Base-by-base conservation (phyloP, 1,140 invertebrate genomes). In the Vanessa atalanta region DNA sequence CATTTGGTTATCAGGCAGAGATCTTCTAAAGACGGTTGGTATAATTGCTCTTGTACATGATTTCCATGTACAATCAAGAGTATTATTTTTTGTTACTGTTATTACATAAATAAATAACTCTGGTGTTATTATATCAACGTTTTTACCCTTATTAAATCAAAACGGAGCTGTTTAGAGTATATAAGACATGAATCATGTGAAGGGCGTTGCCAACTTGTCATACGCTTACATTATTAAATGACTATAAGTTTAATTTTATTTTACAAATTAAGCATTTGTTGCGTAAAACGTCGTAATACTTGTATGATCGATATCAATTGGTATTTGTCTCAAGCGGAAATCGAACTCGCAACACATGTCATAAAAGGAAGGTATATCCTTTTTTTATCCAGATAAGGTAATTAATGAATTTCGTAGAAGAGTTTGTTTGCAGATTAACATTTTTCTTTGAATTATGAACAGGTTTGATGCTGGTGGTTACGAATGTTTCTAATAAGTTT, bases 261-360 rank as follows among this genome's bases (percentile, higher is more conserved):
- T 65, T 47, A 23, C 43, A 65, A 48, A 26, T 65, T 14, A 47
- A 14, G 8, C 15, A 67, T 7, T 3, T 57, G 1, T 69, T 37
- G 66, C 66, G 37, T 47, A 69, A 69, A 43, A 23, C 20, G 48
- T n/a, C 26, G 53, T 60, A 69, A 60, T 69, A 69, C 66, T 2
- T 23, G 20, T 73, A 64, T 48, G 57, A 47, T 74, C 57, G 23
- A 74, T 69, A 51, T 15, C 16, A 63, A 57, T 63, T 55, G 47
- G 66, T 55, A 74, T 74, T 69, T 74, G 60, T 69, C 61, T 47
- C 60, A 43, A 69, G 43, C 72, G 72, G 72, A 74, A 69, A 65
- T 74, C 20, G 65, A 68, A 73, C 60, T 60, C 37, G 72, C 48
- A 73, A 73, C 66, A 37, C 26, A 37, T 23, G 20, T 16, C 65